Percentiles rank a stretch among this genome's conserved stretches.
Conservation (phyloP, 1,140 invertebrate species). For the Dreissena rostriformis region DNA sequence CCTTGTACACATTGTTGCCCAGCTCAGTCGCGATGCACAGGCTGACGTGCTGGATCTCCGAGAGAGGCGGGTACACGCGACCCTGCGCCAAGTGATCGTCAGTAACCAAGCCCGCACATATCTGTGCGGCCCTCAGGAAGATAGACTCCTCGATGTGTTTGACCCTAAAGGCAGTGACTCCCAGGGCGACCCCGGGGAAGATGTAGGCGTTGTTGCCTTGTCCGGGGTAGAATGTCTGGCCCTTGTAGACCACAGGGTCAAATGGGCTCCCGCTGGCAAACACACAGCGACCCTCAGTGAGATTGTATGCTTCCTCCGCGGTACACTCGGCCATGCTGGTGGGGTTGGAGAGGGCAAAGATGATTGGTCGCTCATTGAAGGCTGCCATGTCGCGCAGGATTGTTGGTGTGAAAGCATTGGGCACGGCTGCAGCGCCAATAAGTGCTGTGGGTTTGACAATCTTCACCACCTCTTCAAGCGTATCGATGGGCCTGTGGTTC, state of each 20-base stretch:
- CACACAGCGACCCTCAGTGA: slow-evolving; percentile 77
- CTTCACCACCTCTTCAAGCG: slow-evolving; percentile 75
- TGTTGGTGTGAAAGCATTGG: slow-evolving; percentile 78
- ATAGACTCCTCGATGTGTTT: slow-evolving; percentile 78
- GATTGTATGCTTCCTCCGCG: slow-evolving; percentile 79
- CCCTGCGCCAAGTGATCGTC: slow-evolving; percentile 91
- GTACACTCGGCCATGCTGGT: slow-evolving; percentile 81
- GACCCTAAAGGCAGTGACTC: slow-evolving; percentile 74
- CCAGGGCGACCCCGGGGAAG: slow-evolving; percentile 81
- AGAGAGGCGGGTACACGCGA: slow-evolving; percentile 96
- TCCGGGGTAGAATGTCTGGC: slow-evolving; percentile 74
- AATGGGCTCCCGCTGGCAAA: slow-evolving; percentile 82
- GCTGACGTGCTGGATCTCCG: slow-evolving; percentile 94
- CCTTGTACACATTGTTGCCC: slow-evolving; percentile 93
- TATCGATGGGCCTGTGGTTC: slow-evolving; percentile 69
- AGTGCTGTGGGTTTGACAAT: slow-evolving; percentile 78
- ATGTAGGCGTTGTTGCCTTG: slow-evolving; percentile 82
- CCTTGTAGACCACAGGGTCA: slow-evolving; percentile 71
- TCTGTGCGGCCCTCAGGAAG: slow-evolving; percentile 81
- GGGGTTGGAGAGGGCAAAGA: slow-evolving; percentile 81
- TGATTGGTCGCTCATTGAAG: slow-evolving; percentile 79
- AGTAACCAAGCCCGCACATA: slow-evolving; percentile 91
- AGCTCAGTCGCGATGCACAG: slow-evolving; percentile 92
- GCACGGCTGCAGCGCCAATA: slow-evolving; percentile 80
- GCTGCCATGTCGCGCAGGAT: slow-evolving; percentile 77